Percentiles rank a stretch among this genome's conserved stretches.
These are phyloP conservation scores for Drosophila putrida DNA, from an alignment of 2,888 invertebrate species.

Conservation along the genomic window DNA sequence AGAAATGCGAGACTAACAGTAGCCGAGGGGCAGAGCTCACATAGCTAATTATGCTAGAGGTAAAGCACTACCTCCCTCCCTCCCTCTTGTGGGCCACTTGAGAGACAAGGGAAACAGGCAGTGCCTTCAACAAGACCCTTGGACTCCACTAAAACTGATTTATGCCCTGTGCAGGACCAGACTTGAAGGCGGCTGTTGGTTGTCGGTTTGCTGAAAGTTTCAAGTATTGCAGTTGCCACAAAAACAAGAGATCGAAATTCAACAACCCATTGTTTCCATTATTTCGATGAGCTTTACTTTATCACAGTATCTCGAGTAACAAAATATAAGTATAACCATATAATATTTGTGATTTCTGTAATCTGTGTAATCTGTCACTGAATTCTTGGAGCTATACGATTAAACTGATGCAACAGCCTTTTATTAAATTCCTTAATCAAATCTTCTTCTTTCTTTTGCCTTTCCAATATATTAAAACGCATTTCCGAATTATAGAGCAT, in stretches of 20 bases:
- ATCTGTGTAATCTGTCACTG: constrained; percentile 27
- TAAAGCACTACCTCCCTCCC: neutral
- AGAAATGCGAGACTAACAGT: constrained; percentile 57
- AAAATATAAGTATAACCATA: constrained; percentile 55
- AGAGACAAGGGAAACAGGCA: constrained; percentile 22
- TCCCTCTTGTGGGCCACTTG: constrained; percentile 44
- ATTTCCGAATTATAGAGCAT: constrained; percentile 40
- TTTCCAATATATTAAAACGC: constrained; percentile 6
- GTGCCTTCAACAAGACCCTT: constrained; percentile 72
- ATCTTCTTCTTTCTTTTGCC: constrained; percentile 11
- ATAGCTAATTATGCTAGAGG: constrained; percentile 67
- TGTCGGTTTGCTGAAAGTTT: constrained; percentile 68
- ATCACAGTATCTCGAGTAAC: constrained; percentile 14
- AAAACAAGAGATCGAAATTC: neutral
- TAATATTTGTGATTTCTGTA: neutral
- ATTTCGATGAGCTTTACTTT: constrained; percentile 29
- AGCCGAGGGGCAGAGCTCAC: constrained; percentile 43
- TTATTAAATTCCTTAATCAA: constrained; percentile 38
- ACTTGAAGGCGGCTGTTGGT: constrained; percentile 72
- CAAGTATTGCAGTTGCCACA: constrained; percentile 54
- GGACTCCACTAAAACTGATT: constrained; percentile 71
- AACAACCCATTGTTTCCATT: constrained; percentile 1
- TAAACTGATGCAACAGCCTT: constrained; percentile 31
- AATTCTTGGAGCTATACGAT: constrained; percentile 18
- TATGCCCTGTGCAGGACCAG: constrained; percentile 65